Base-by-base conservation (phyloP, 2,113 vertebrate species). In the Bubo blakistoni region DNA sequence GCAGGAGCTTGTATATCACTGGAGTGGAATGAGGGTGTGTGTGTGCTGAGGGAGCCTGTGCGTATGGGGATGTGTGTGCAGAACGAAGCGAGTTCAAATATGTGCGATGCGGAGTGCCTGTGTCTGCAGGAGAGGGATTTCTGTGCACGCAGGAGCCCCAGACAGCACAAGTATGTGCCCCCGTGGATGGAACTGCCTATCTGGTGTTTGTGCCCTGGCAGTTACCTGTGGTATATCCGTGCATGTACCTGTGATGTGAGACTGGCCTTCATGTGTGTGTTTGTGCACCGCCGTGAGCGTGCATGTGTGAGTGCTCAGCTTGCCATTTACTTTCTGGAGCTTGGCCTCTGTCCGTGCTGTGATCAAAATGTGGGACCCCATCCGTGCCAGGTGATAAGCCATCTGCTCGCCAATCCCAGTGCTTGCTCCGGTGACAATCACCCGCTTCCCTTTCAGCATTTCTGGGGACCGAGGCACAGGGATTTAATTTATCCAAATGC, bases 401-500 rank as follows among this genome's bases (percentile, higher is more conserved):
- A 98, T 98, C 94, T 98, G 97, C 96, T 98, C 98, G 40, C 98
- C 98, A 2, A 98, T 98, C 1, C 98, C 98, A 2, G 71, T 98
- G 97, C 98, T 98, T 29, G 98, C 98, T 30, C 98, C 98, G 0
- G 98, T 98, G 83, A 98, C 96, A 17, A 98, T 97, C 90, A 98
- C 98, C 62, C 94, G 92, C 95, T 98, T 98, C 55, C 98, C 98
- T 42, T 83, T 96, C 82, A 98, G 97, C 98, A 98, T 98, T 93
- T 98, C 98, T 98, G 96, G 4, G 51, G 73, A 82, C 67, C 17
- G 36, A 95, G 59, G 84, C 70, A 88, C 38, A 77, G 70, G 25
- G 19, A 44, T 24, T 36, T 40, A 21, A 55, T 55, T 83, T 58
- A 76, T 6, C n/a, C 62, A 29, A 59, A 49, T 6, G 15, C 40